phyloP scores from a whole-genome alignment of 2,888 invertebrate species.

The Eristalinus sepulchralis region DNA sequence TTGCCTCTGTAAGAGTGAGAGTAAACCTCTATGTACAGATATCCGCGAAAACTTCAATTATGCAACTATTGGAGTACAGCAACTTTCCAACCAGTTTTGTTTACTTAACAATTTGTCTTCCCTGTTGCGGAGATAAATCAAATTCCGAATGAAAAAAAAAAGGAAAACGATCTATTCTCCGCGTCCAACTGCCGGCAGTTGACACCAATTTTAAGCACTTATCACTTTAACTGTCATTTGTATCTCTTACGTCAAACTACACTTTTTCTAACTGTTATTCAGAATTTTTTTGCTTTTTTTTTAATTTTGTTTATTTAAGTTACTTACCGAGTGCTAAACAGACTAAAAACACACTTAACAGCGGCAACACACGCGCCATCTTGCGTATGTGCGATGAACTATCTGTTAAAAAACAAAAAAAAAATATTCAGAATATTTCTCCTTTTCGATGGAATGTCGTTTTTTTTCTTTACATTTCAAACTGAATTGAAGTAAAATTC shows the following conservation, averaged over 20 bases:
- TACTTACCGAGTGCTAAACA: conserved; percentile 72
- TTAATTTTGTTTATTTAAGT: conserved; percentile 1
- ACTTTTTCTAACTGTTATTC: conserved; percentile 24
- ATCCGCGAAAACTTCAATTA: conserved; percentile 50
- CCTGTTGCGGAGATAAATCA: neutral
- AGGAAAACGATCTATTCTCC: conserved; percentile 7
- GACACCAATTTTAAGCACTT: conserved; percentile 36
- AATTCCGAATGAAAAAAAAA: neutral
- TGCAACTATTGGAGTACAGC: conserved; percentile 40
- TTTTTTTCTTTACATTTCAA: conserved; percentile 62
- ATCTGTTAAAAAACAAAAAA: conserved; percentile 65
- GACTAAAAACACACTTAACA: conserved; percentile 78
- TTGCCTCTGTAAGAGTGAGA: neutral
- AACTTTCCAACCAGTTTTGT: conserved; percentile 62
- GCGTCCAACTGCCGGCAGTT: neutral
- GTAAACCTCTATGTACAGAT: conserved; percentile 40
- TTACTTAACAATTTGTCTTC: neutral
- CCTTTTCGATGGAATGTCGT: neutral
- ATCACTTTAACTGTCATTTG: conserved; percentile 48
- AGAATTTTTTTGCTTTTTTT: conserved; percentile 15
- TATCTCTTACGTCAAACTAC: neutral
- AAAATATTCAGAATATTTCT: neutral
- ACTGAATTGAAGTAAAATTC: neutral
- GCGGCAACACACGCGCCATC: conserved; percentile 80
- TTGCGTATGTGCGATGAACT: conserved; percentile 75